Evolutionary conservation across 2,888 invertebrate genomes (phyloP), one percentile per base, ranked within the genome.

Genomic region (Chalcis sispes): DNA sequence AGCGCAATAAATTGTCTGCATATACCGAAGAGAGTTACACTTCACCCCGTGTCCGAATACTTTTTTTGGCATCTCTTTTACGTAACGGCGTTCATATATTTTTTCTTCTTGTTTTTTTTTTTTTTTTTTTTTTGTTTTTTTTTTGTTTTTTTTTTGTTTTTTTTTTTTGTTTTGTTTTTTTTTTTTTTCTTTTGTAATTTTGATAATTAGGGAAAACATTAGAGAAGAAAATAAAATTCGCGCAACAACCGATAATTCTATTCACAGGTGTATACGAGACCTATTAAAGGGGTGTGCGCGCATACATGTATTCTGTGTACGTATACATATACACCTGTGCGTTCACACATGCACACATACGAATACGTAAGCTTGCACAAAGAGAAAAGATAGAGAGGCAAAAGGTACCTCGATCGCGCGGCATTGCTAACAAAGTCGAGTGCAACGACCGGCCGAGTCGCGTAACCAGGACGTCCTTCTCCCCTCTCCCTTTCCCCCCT

Each of bases 391-490:
- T 36, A 36, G 29, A 69, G 36, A 36, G 27, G 58, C 25, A 70
- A n/a, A 42, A 56, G 36, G 64, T 42, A 46, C 25, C 54, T 59
- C 40, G 73, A 65, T 58, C 36, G 40, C 50, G 46, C 62, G 75
- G 54, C 58, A 54, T 67, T 61, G 72, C 72, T 76, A 50, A 62
- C 66, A 70, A 70, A 70, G 75, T 66, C 71, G 80, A 78, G 84
- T 80, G 82, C 84, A 84, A 83, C 78, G 83, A 84, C 79, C 82
- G 81, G 75, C 70, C 77, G 72, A 54, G 75, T 54, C 73, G 76
- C 77, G 79, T 81, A 84, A 84, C 83, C 82, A 80, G 84, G 84
- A 81, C 83, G 82, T 83, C 81, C 81, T 81, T 78, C 74, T 72
- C 87, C 86, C 87, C 88, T 86, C 86, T 80, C 82, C 80, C n/a